Conservation (phyloP, 2,113 vertebrate species). For the Oryzias celebensis region DNA sequence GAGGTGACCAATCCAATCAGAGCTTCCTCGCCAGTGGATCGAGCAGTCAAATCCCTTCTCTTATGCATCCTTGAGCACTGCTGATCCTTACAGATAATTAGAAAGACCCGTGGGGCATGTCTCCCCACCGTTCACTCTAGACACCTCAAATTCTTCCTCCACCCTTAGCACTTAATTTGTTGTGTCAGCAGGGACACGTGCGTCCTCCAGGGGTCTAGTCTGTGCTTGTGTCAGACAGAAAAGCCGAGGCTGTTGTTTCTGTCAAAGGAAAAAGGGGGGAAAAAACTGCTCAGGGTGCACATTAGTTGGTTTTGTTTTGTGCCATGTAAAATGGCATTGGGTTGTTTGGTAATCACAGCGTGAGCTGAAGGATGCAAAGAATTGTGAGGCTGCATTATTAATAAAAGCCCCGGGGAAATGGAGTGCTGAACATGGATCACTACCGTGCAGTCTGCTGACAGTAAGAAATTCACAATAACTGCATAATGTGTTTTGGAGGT, state of each 20-base stretch:
- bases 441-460: conserved; percentile 25
- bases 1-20: conserved; percentile 68
- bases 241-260: conserved; percentile 17
- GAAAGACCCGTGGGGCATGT: conserved; percentile 64
- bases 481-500: conserved; percentile 32
- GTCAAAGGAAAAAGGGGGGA: conserved; percentile 1
- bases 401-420: conserved; percentile 51
- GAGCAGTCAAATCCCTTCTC: conserved; percentile 57
- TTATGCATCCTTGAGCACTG: conserved; percentile 66
- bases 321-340: conserved; percentile 13
- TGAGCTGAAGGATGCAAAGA: conserved; percentile 50
- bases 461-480: conserved; percentile 44
- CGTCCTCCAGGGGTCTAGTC: conserved; percentile 6
- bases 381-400: conserved; percentile 61
- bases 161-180: conserved; percentile 36
- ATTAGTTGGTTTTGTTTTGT: conserved; percentile 23
- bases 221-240: not conserved
- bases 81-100: conserved; percentile 76
- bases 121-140: conserved; percentile 20
- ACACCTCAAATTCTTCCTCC: conserved; percentile 21
- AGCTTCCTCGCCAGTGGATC: conserved; percentile 51
- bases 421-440: conserved; percentile 50
- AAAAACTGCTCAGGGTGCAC: conserved; percentile 23
- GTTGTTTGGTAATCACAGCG: conserved; percentile 45
- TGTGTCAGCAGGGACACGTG: conserved; percentile 60